Evolutionary conservation across 2,113 vertebrate genomes (phyloP).

Genomic region (Lamprotornis superbus): DNA sequence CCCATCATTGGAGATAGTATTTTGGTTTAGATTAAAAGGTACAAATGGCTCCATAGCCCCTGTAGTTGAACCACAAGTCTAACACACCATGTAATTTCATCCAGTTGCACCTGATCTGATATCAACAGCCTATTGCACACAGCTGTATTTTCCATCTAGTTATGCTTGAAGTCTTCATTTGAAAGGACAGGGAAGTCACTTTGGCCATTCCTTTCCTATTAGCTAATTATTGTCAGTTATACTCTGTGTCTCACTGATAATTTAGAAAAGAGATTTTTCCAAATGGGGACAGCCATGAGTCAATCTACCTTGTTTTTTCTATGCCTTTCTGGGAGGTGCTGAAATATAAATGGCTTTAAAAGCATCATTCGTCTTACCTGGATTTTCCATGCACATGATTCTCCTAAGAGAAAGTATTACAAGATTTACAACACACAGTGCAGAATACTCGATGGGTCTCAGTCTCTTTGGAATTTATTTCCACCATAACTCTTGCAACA

Average conservation of each 20-base stretch:
- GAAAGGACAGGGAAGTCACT: not conserved
- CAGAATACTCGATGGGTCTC: not conserved
- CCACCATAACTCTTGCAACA: not conserved
- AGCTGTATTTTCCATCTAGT: not conserved
- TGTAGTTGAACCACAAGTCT: not conserved
- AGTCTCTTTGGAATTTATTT: not conserved
- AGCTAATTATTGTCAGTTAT: not conserved
- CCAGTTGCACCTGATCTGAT: not conserved
- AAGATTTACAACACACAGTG: not conserved
- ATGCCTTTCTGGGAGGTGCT: not conserved
- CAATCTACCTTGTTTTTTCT: not conserved
- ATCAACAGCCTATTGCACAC: not conserved
- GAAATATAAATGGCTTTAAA: not conserved
- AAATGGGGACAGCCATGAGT: not conserved
- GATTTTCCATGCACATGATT: not conserved
- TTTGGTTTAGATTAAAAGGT: not conserved
- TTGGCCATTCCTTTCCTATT: not conserved
- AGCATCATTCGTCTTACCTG: not conserved
- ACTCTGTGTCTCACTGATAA: not conserved
- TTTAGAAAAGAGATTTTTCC: not conserved
- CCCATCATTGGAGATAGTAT: not conserved
- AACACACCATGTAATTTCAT: not conserved
- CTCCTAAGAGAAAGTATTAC: not conserved
- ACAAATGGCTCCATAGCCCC: not conserved
- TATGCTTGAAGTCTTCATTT: not conserved